These are phyloP conservation scores for Phoeniculus purpureus DNA, from an alignment of 2,797 vertebrate species.

Conservation along the genomic window DNA sequence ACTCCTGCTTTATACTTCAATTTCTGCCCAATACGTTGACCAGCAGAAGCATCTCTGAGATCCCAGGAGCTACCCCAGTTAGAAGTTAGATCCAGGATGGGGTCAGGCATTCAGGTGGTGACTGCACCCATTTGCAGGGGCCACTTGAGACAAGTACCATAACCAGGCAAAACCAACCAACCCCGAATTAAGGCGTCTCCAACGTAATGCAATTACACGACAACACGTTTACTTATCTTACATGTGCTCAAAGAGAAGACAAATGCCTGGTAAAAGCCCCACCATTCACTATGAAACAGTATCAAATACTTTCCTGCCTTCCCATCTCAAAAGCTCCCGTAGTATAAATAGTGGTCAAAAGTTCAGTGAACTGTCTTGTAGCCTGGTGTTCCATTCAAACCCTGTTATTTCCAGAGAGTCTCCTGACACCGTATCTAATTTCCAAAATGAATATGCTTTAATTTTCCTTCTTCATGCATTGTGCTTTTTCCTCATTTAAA, in stretches of 20 bases:
- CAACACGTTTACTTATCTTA: slow-evolving; percentile 72
- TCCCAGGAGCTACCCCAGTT: neutral
- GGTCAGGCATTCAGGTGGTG: neutral
- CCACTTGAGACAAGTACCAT: neutral
- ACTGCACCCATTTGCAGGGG: neutral
- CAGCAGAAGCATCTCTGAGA: neutral
- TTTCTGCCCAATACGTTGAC: neutral
- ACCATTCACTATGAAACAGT: slow-evolving; percentile 75
- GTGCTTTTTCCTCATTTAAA: slow-evolving; percentile 87
- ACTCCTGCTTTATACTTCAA: neutral
- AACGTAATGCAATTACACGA: slow-evolving; percentile 46
- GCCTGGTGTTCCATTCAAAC: slow-evolving; percentile 78
- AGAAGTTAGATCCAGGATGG: neutral
- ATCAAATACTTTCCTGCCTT: slow-evolving; percentile 76
- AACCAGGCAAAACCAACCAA: slow-evolving; percentile 48
- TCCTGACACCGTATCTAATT: slow-evolving; percentile 87
- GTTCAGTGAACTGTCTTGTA: slow-evolving; percentile 83
- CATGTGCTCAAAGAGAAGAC: slow-evolving; percentile 64
- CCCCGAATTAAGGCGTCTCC: slow-evolving; percentile 65
- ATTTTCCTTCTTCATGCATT: slow-evolving; percentile 89
- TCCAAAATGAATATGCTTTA: slow-evolving; percentile 89
- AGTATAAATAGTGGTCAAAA: slow-evolving; percentile 83
- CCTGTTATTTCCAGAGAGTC: slow-evolving; percentile 80
- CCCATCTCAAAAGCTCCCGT: slow-evolving; percentile 72
- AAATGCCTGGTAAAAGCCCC: slow-evolving; percentile 72